A percentile compares a stretch with the other conserved stretches of the same genome.
Evolutionary conservation across 2,113 vertebrate species (phyloP).

Genomic region (Egretta garzetta): DNA sequence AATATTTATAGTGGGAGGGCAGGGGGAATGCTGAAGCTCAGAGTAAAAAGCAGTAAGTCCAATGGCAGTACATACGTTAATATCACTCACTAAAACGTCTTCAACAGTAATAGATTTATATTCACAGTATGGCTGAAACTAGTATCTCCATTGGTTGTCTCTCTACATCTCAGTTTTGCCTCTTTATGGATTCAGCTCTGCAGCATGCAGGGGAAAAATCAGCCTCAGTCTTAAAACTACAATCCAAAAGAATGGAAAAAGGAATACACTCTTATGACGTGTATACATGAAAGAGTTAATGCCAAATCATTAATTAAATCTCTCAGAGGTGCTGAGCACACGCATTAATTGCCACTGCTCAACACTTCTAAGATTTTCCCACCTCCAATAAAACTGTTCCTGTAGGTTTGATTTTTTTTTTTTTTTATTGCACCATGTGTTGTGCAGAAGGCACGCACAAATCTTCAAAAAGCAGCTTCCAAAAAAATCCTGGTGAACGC

Average conservation of each 20-base stretch:
- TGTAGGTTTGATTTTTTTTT: not conserved
- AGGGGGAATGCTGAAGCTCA: not conserved
- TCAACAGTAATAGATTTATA: not conserved
- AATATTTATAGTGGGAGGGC: too few species aligned
- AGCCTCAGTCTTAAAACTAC: not conserved
- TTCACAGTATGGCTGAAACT: not conserved
- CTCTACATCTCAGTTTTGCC: not conserved
- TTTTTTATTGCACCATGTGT: slow-evolving; percentile 24
- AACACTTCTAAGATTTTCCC: not conserved
- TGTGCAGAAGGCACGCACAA: not conserved
- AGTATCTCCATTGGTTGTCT: not conserved
- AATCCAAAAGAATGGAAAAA: not conserved
- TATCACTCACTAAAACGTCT: not conserved
- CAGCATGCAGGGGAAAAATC: not conserved
- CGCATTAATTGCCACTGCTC: slow-evolving; percentile 1
- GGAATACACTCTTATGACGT: not conserved
- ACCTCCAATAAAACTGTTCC: not conserved
- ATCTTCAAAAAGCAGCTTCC: slow-evolving; percentile 35
- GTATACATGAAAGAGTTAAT: not conserved
- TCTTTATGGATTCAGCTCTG: not conserved
- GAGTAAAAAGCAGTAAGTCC: not conserved
- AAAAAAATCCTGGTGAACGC: slow-evolving; percentile 13
- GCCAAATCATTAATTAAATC: not conserved
- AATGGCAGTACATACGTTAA: not conserved
- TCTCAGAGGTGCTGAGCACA: not conserved